These are phyloP conservation scores for Lampris incognitus DNA, from an alignment of 2,113 vertebrate species.

Conservation along the genomic window DNA sequence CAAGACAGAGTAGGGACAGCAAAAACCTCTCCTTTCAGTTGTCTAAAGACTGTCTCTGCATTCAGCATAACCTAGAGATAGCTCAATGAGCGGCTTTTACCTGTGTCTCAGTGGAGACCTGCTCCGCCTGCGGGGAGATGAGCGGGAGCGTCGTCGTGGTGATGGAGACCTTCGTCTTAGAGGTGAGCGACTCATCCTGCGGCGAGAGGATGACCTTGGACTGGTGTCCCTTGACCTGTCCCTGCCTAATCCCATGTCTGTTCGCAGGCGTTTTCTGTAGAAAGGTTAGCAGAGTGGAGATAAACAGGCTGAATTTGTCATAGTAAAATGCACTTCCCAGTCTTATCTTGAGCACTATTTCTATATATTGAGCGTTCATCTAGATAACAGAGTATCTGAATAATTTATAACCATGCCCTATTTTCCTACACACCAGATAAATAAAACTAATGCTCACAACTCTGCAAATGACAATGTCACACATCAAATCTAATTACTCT, in stretches of 20 bases:
- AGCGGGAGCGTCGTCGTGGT: constrained; percentile 84
- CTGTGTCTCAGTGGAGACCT: constrained; percentile 89
- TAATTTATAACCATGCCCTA: no score
- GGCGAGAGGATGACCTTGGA: constrained; percentile 80
- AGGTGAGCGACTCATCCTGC: constrained; percentile 80
- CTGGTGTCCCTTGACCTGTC: constrained; percentile 84
- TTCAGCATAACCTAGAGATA: not conserved
- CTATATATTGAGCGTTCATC: not conserved
- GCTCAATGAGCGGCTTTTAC: constrained; percentile 69
- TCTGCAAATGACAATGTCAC: no score
- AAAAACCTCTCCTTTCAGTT: no score
- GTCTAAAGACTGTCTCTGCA: not conserved
- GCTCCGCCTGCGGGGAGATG: constrained; percentile 89
- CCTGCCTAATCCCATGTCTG: constrained; percentile 57
- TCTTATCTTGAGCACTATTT: no score
- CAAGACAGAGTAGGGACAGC: no score
- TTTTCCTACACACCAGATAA: no score
- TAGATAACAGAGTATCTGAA: not conserved
- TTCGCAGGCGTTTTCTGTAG: constrained; percentile 82
- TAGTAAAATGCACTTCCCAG: not conserved
- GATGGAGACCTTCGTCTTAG: constrained; percentile 83
- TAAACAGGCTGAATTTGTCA: constrained; percentile 25
- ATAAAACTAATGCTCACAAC: no score
- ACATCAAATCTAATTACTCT: no score
- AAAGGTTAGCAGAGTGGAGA: constrained; percentile 41